These are phyloP conservation scores for Luffia ferchaultella DNA, from an alignment of 2,888 invertebrate species.

Conservation along the genomic window DNA sequence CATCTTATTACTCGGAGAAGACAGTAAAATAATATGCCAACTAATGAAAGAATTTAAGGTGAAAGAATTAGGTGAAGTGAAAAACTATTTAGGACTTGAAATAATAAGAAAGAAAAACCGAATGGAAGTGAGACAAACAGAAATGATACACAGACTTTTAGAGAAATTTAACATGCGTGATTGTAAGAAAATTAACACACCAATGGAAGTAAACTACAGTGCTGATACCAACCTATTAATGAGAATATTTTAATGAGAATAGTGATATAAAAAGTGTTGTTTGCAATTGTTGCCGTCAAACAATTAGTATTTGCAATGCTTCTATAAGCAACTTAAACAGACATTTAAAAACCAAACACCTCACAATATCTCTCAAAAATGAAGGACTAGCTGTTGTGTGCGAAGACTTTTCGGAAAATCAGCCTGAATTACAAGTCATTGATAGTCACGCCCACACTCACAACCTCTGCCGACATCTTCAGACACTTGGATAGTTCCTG, in stretches of 20 bases:
- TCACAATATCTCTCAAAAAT: conserved; percentile 7
- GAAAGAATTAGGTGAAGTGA: conserved; percentile 6
- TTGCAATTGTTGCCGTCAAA: conserved; percentile 9
- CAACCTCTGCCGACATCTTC: too few relatives aligned
- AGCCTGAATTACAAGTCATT: too few relatives aligned
- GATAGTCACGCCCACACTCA: too few relatives aligned
- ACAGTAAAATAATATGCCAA: conserved; percentile 3
- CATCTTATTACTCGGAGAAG: conserved; percentile 7
- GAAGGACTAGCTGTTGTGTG: conserved; percentile 5
- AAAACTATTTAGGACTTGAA: conserved; percentile 11
- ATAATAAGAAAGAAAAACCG: conserved; percentile 1
- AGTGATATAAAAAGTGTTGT: conserved; percentile 9
- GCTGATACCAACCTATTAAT: background rate
- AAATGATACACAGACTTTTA: background rate
- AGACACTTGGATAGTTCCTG: conserved; percentile 7
- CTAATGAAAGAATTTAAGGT: conserved; percentile 10
- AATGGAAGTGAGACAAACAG: background rate
- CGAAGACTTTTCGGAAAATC: too few relatives aligned
- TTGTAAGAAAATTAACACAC: background rate
- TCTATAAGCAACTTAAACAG: conserved; percentile 9
- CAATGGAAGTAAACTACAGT: background rate
- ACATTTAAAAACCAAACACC: conserved; percentile 9
- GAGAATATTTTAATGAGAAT: conserved; percentile 8
- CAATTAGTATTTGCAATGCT: conserved; percentile 9
- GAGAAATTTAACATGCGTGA: background rate